These are phyloP conservation scores for Acanthaster planci DNA, from an alignment of 35 echinoderm and acorn worm species.

Conservation along the genomic window DNA sequence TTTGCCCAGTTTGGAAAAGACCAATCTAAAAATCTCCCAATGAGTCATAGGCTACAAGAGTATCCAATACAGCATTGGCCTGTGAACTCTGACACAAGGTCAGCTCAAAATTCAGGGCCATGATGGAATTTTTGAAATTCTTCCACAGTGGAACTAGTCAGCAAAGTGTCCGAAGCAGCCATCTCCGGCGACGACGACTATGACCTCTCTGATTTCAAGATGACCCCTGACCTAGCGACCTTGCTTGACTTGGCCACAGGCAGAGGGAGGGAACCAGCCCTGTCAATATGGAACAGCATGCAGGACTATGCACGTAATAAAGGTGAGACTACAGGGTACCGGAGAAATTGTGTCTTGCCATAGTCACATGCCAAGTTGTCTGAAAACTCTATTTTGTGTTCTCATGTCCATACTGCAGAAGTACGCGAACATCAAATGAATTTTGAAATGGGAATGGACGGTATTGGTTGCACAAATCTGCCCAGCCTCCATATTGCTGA, in stretches of 20 bases:
- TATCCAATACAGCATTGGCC: too few relatives aligned
- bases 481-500: not conserved
- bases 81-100: too few relatives aligned
- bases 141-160: slow-evolving; percentile 78
- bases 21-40: too few relatives aligned
- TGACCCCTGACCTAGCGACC: slow-evolving; percentile 38
- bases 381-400: too few relatives aligned
- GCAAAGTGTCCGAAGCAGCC: slow-evolving; percentile 79
- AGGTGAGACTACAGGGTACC: slow-evolving; percentile 45
- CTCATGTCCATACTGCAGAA: not conserved
- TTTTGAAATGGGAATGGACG: too few relatives aligned
- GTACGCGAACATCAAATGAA: too few relatives aligned
- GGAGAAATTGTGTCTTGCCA: not conserved
- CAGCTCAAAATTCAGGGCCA: not conserved
- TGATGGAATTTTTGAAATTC: not conserved
- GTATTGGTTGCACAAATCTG: too few relatives aligned
- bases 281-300: slow-evolving; percentile 71
- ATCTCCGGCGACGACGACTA: slow-evolving; percentile 91
- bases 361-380: too few relatives aligned
- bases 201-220: slow-evolving; percentile 67
- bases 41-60: too few relatives aligned
- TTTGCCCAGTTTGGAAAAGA: too few relatives aligned
- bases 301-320: slow-evolving; percentile 83
- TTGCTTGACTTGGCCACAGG: slow-evolving; percentile 83
- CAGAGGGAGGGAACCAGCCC: slow-evolving; percentile 72